Conservation (phyloP, 2,113 vertebrate species). For the Trogon surrucura region DNA sequence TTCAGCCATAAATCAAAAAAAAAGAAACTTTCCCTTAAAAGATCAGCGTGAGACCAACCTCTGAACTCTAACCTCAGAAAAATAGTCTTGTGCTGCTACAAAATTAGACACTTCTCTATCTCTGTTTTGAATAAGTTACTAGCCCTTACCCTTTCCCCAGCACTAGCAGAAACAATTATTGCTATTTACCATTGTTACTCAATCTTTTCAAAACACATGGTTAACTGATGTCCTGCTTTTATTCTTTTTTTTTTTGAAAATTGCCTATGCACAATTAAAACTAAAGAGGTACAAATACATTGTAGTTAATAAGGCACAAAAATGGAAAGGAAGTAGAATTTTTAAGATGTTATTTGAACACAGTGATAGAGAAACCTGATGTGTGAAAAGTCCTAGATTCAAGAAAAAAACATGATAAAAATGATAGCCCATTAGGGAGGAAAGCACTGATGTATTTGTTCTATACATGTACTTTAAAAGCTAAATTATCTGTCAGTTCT, state of each 20-base stretch:
- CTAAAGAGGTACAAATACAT: background rate
- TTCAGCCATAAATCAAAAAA: background rate
- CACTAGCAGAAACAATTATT: background rate
- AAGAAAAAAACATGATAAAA: background rate
- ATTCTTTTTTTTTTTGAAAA: background rate
- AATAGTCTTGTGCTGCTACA: background rate
- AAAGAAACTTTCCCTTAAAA: background rate
- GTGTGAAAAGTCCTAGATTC: background rate
- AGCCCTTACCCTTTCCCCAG: background rate
- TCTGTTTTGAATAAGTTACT: conserved; percentile 1
- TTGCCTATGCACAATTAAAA: background rate
- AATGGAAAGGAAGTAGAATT: background rate
- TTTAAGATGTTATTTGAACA: background rate
- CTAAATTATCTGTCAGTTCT: background rate
- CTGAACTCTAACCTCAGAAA: background rate
- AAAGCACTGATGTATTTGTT: background rate
- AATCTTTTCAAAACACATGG: background rate
- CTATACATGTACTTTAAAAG: background rate
- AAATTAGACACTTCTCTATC: background rate
- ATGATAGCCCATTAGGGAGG: background rate
- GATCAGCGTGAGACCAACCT: background rate
- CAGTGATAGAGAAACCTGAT: background rate
- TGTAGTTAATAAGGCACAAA: background rate
- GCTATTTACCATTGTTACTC: background rate
- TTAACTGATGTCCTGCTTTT: background rate